phyloP scores from a whole-genome alignment of 2,888 invertebrate genomes.

The Amphipoea lucens region DNA sequence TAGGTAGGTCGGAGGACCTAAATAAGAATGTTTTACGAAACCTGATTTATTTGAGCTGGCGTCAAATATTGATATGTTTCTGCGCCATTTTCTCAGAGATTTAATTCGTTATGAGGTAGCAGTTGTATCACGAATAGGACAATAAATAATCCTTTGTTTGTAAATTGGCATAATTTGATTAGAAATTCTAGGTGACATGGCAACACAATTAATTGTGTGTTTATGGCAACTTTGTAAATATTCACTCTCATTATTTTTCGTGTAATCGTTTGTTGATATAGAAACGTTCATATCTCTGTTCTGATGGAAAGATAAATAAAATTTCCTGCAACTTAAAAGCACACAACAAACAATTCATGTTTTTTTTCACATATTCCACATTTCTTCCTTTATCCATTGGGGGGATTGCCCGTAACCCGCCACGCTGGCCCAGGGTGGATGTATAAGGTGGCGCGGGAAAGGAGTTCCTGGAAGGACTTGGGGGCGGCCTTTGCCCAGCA shows the following conservation, averaged over 20 bases:
- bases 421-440: no score
- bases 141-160: conserved; percentile 14
- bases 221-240: neutral
- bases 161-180: conserved; percentile 24
- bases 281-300: neutral
- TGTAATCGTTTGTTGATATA: neutral
- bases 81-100: conserved; percentile 10
- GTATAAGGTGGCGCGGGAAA: no score
- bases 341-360: neutral
- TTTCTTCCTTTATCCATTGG: no score
- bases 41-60: conserved; percentile 20
- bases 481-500: no score
- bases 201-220: neutral
- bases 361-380: conserved; percentile 55
- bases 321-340: neutral
- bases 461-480: no score
- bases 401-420: no score
- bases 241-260: neutral
- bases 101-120: conserved; percentile 15
- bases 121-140: neutral
- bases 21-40: conserved; percentile 29
- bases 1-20: conserved; percentile 53
- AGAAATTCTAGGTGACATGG: neutral
- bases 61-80: conserved; percentile 20
- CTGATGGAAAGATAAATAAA: neutral